Base-by-base conservation (phyloP, 2,888 invertebrate genomes). In the Pocota personata region DNA sequence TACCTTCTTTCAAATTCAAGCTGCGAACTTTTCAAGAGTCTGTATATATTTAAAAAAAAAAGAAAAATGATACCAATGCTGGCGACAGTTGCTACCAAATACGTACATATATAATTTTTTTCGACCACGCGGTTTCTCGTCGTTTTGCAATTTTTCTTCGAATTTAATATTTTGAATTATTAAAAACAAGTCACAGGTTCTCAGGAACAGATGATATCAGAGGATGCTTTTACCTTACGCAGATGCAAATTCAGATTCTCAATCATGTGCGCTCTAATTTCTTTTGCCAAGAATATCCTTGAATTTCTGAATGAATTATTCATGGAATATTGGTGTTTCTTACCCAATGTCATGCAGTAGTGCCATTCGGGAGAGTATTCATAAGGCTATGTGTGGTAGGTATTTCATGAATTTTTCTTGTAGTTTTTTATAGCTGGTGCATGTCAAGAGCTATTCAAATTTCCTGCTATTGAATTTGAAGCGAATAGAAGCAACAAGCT, bases 201-300 rank as follows among this genome's bases (percentile, higher is more conserved):
- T 57, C 30, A 14, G 21, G 67, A 71, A 30, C 55, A 30, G 46
- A 57, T 64, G 55, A 72, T 62, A 30, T 55, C 48, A 62, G 35
- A 64, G 27, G 19, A 46, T 30, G 46, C 43, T 62, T 37, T 62
- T 35, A 46, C 60, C 43, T 43, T 58, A 58, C 24, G 40, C 57
- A 35, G 52, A 75, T 30, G 16, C 43, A 55, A 46, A 75, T 43
- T 79, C 62, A 64, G 30, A 57, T 57, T 57, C 43, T 62, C 46
- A 71, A 79, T 79, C 78, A 55, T 64, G 27, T 71, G 46, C 37
- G 64, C 55, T 62, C 64, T 78, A 71, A 64, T 78, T 71, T 78
- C 64, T 64, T 46, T 46, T 62, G 12, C 21, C 14, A 37, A 37
- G 52, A 24, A 52, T 50, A 27, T 48, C 46, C 48, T 72, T 71